Evolutionary conservation across 2,113 vertebrate genomes (phyloP), one percentile per base, ranked within the genome.

Genomic region (Phaethornis superciliosus): DNA sequence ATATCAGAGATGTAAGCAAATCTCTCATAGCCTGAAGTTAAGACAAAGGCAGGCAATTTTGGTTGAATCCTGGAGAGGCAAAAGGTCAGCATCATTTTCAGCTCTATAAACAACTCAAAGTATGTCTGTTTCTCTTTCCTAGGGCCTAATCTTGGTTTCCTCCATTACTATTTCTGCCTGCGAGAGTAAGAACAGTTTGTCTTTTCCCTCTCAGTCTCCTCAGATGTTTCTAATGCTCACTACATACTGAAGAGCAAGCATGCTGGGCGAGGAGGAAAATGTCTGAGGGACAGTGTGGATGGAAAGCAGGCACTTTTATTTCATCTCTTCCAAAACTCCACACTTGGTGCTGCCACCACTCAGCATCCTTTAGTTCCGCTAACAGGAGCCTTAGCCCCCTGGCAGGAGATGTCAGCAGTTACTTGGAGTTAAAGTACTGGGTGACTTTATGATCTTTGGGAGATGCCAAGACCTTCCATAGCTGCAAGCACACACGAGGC

Each of bases 401-500:
- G 15, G 49, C 6, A 40, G 89, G 20, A 0, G 2, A 23, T 42
- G 68, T 69, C 47, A 84, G 27, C 4, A 1, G 12, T 55, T 49
- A 33, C 32, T 47, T 47, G 70, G 32, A 82, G 69, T 15, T 52
- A 76, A 68, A 12, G 8, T 27, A 26, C 4, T 47, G 33, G 18
- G 32, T 32, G 30, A 46, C 3, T 2, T 14, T 7, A 26, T 7
- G 12, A 32, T 15, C 56, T 55, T 23, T n/a, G 58, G n/a, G 30
- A 84, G 60, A 58, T 35, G 22, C 24, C 33, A 83, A 60, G 28
- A 70, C 10, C 23, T 15, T 52, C 47, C 58, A 10, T 10, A 62
- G 37, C 5, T 9, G 3, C 9, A 52, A 46, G 33, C n/a, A 46
- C 0, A 1, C 2, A 6, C 1, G 0, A 2, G 1, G n/a, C 22